These are phyloP conservation scores for Ornithorhynchus anatinus DNA, from an alignment of 2,113 vertebrate genomes.

Conservation along the genomic window DNA sequence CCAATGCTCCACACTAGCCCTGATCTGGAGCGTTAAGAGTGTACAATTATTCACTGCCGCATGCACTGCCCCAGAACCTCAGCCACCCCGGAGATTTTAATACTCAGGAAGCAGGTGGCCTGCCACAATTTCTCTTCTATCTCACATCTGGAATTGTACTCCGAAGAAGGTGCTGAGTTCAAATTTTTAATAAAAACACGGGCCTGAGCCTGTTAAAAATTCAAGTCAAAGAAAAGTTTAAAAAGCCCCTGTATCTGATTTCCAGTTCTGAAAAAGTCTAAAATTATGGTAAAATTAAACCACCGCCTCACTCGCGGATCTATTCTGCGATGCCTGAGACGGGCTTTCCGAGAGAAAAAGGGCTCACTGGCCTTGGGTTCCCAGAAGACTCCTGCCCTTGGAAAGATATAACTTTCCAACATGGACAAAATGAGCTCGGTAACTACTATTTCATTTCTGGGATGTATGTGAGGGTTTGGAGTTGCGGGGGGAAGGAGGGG, in stretches of 20 bases:
- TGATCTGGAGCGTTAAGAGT: constrained; percentile 54
- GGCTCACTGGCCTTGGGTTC: constrained; percentile 23
- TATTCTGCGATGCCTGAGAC: constrained; percentile 43
- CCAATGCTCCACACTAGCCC: constrained; percentile 38
- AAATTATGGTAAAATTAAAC: constrained; percentile 60
- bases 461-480: too few relatives aligned
- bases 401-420: constrained; percentile 20
- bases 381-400: constrained; percentile 18
- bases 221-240: constrained; percentile 60
- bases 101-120: constrained; percentile 62
- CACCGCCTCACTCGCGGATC: constrained; percentile 37
- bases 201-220: constrained; percentile 55
- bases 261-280: constrained; percentile 56
- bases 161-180: constrained; percentile 32
- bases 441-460: too few relatives aligned
- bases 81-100: constrained; percentile 53
- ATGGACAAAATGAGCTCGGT: constrained; percentile 37
- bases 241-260: constrained; percentile 56
- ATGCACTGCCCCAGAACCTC: constrained; percentile 48
- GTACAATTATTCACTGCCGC: constrained; percentile 37
- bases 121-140: constrained; percentile 14
- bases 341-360: constrained; percentile 27
- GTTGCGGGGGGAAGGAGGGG: too few relatives aligned
- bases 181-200: constrained; percentile 65
- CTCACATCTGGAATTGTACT: constrained; percentile 61